phyloP scores from a whole-genome alignment of 2,113 vertebrate genomes.

The Xiphophorus couchianus region DNA sequence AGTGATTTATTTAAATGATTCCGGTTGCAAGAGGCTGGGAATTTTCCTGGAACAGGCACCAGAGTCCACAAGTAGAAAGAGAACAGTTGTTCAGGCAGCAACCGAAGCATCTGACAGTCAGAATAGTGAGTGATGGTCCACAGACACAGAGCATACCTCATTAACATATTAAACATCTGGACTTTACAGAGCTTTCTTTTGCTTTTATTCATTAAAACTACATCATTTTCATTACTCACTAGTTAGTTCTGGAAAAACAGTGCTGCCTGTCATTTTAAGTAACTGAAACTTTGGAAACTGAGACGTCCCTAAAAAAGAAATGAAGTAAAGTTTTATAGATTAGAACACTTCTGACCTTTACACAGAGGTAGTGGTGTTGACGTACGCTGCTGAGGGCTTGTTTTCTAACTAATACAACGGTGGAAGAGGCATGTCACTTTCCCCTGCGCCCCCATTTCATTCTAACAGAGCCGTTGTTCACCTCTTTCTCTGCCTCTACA shows the following conservation, averaged over 20 bases:
- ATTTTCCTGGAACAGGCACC: no score
- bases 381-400: background rate
- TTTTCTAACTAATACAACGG: background rate
- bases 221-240: background rate
- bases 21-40: no score
- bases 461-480: background rate
- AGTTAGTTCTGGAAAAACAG: background rate
- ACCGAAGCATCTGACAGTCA: no score
- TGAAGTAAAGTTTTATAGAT: background rate
- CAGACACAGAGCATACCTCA: no score
- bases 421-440: background rate
- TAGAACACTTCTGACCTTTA: constrained; percentile 4
- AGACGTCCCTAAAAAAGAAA: background rate
- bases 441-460: background rate
- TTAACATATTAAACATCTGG: no score
- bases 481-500: background rate
- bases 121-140: no score
- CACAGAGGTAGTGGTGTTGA: background rate
- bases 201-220: background rate
- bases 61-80: no score
- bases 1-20: no score
- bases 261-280: background rate
- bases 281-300: background rate
- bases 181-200: no score
- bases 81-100: no score